Base-by-base conservation (phyloP, 1,140 invertebrate species). In the Cherax destructor region DNA sequence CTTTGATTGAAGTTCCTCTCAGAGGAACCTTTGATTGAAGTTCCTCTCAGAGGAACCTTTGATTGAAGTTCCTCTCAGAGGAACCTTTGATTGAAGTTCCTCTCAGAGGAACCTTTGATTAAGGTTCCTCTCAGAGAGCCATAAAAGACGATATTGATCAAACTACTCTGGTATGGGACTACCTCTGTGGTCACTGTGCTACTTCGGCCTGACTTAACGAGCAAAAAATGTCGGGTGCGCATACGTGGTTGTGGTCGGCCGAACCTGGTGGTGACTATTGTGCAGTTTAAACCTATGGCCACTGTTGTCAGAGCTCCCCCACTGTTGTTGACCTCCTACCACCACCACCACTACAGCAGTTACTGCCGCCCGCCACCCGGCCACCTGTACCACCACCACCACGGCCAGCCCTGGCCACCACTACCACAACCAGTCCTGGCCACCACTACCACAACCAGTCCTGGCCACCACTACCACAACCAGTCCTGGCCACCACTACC, bases 91-190 rank as follows among this genome's bases (percentile, higher is more conserved):
- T 41, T 41, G 30, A 41, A 41, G 2, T 41, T 41, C 30, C 30
- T 41, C 30, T 41, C 30, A 41, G 30, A 1, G 30, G 30, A 41
- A 41, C 2, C 30, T 41, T 41, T 41, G 30, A 41, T 41, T 41
- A 1, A 41, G 2, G 30, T 41, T 41, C 30, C 30, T 41, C 30
- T 41, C 30, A 41, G 30, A 41, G 30, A 41, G 30, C 30, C 30
- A 41, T 89, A 89, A 90, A 90, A 90, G 65, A 41, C 69, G 81
- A 90, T 90, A 84, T 90, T 81, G 88, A 90, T 90, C 61, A 90
- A 83, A 83, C 81, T 90, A 84, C 88, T 90, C 80, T 69, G 74
- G 16, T 83, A 56, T 90, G 56, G 59, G 56, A 90, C 77, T 90
- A 81, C 88, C 81, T 84, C 52, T 90, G 88, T 74, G 88, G 88